phyloP scores from a whole-genome alignment of 1,140 invertebrate species.

The Ptiloglossa arizonensis region DNA sequence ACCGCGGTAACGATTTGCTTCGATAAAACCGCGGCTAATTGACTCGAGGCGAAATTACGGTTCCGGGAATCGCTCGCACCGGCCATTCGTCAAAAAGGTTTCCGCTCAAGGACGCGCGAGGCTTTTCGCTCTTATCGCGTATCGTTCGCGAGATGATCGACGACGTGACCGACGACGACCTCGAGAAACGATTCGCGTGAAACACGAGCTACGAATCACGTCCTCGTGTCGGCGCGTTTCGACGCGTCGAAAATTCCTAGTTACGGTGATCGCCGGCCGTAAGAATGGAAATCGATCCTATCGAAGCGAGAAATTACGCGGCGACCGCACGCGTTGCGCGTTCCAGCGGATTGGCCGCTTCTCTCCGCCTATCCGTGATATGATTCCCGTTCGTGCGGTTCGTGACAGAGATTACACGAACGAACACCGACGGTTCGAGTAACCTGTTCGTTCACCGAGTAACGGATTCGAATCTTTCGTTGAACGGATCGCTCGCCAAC shows the following conservation, averaged over 20 bases:
- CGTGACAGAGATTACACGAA: no score
- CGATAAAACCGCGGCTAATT: no score
- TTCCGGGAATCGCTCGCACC: neutral
- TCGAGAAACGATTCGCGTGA: neutral
- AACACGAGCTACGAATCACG: neutral
- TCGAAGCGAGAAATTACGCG: neutral
- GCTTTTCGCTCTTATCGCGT: neutral
- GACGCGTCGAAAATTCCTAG: neutral
- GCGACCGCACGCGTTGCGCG: neutral
- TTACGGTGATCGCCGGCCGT: neutral
- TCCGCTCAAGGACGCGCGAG: neutral
- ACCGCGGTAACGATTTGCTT: no score
- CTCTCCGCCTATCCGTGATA: neutral
- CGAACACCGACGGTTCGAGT: no score
- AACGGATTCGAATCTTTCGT: no score
- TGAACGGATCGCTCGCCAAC: no score
- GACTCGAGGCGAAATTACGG: neutral
- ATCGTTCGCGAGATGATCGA: neutral
- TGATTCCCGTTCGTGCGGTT: no score
- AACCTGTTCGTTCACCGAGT: no score
- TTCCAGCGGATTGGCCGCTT: neutral
- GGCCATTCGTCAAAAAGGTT: neutral
- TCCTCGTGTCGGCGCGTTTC: neutral
- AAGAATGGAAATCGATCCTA: no score
- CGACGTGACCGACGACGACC: neutral